Evolutionary conservation across 2,888 invertebrate species (phyloP), one percentile per base, ranked within the genome.

Genomic region (Cephus pulcher): DNA sequence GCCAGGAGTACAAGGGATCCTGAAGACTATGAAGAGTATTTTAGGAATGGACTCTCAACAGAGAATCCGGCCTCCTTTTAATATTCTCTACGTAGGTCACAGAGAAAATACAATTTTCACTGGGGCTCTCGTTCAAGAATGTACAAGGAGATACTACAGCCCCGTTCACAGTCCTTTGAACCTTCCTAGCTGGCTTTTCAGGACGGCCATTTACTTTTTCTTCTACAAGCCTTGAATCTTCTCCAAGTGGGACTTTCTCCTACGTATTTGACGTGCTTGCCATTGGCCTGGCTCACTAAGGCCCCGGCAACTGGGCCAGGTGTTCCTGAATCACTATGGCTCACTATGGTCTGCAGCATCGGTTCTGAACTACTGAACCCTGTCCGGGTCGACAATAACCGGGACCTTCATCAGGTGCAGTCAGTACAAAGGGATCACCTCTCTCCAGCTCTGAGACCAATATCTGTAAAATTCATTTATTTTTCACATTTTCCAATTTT

Each of bases 381-480:
- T 56, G 56, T 56, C 23, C 56, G 23, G 56, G 56, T 56, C 23
- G 23, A 56, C 56, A 56, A 56, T 56, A 56, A 56, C 56, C 56
- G 23, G 23, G 56, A 56, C 23, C 56, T 56, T 56, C 56, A 6
- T 56, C 56, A 56, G 56, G 56, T 75, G 73, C 77, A 71, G 35
- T 15, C 23, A 32, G 40, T 74, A 78, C 75, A 75, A 76, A 80
- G 70, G 80, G 75, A 75, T 76, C 40, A 78, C 74, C 35, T 33
- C 37, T 34, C 11, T 69, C 23, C 73, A 35, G 71, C 75, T 15
- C 33, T n/a, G 4, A n/a, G 40, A 11, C 56, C 56, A 56, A 56
- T 56, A 56, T 56, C 56, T 56, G 23, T 56, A 56, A 56, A 56
- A 56, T 56, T 56, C 23, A 56, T 56, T 56, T 40, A 40, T 40